These are phyloP conservation scores for Drosophila formosana DNA, from an alignment of 2,888 invertebrate genomes.

Conservation along the genomic window DNA sequence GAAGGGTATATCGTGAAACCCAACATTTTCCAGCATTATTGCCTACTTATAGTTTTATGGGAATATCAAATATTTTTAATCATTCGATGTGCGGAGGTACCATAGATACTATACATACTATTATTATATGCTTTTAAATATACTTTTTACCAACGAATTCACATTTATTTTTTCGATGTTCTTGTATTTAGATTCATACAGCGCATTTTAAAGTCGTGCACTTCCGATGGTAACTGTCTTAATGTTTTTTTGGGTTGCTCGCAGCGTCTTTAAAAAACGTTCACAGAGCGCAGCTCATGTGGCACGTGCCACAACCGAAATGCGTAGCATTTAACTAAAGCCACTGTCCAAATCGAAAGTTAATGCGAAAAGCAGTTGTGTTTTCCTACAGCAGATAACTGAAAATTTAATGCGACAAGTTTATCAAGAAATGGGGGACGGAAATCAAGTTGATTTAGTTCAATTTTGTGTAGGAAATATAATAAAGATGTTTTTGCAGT, in stretches of 20 bases:
- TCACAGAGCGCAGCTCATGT: conserved; percentile 47
- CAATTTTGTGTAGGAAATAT: conserved; percentile 7
- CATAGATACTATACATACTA: too few species aligned
- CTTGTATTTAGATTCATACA: not conserved
- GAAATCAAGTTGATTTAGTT: conserved; percentile 11
- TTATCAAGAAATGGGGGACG: conserved; percentile 6
- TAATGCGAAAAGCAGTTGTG: conserved; percentile 61
- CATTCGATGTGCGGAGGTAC: too few species aligned
- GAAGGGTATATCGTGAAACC: not conserved
- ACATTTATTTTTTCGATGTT: not conserved
- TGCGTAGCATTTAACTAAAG: conserved; percentile 73
- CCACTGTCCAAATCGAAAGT: conserved; percentile 76
- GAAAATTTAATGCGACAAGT: conserved; percentile 30
- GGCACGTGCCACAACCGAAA: conserved; percentile 69
- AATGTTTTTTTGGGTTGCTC: conserved; percentile 20
- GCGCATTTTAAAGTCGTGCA: not conserved
- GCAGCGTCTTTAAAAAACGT: conserved; percentile 63
- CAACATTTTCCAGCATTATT: not conserved
- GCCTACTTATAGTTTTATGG: not conserved
- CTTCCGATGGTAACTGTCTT: not conserved
- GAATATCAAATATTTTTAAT: not conserved
- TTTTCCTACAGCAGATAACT: conserved; percentile 16
- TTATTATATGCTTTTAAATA: not conserved
- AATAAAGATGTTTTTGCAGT: not conserved
- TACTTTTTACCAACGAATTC: not conserved